A percentile compares a stretch with the other conserved stretches of the same genome.
Conservation (phyloP, 1,140 invertebrate genomes). For the Xylocopa sonorina region DNA sequence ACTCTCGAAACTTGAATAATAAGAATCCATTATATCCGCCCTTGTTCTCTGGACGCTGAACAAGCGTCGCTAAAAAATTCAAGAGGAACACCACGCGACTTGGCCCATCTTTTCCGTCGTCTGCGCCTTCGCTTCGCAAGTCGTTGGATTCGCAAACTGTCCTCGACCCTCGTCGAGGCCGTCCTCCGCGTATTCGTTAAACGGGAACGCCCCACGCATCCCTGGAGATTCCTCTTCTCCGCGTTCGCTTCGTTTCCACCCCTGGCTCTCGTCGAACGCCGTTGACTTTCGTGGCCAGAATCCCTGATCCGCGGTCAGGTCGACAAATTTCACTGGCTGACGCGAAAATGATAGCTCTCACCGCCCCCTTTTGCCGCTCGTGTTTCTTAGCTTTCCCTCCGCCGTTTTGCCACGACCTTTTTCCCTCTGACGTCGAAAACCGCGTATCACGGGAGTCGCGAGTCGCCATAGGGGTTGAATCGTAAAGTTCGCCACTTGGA, state of each 20-base stretch:
- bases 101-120: slow-evolving; percentile 15
- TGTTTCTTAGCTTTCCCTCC: not conserved
- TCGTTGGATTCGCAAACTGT: not conserved
- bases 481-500: slow-evolving; percentile 26
- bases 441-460: slow-evolving; percentile 13
- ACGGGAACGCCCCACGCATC: not conserved
- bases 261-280: slow-evolving; percentile 25
- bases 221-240: not conserved
- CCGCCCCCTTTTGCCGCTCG: not conserved
- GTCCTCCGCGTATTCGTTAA: not conserved
- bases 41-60: not conserved
- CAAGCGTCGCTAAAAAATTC: not conserved
- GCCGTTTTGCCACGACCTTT: not conserved
- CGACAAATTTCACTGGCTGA: slow-evolving; percentile 25
- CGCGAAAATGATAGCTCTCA: slow-evolving; percentile 42
- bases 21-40: too few relatives aligned
- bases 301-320: slow-evolving; percentile 12
- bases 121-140: not conserved
- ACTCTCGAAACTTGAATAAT: too few relatives aligned
- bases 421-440: not conserved
- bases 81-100: not conserved
- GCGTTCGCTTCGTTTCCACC: too few relatives aligned
- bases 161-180: not conserved
- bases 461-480: not conserved
- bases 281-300: slow-evolving; percentile 33